Conservation (phyloP, 1,140 invertebrate genomes). For the Zaprionus taronus region DNA sequence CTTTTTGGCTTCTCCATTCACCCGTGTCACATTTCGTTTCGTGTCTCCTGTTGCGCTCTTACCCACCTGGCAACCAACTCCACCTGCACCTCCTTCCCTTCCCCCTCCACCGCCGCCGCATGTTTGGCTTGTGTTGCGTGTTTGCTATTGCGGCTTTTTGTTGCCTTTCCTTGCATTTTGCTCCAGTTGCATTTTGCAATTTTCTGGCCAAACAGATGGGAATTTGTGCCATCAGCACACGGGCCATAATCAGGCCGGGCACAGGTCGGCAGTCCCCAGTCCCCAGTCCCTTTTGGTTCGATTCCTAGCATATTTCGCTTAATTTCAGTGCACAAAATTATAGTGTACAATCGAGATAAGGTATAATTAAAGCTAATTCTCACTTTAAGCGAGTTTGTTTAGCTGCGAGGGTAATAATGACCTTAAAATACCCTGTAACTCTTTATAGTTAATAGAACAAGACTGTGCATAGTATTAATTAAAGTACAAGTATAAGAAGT, state of each 20-base stretch:
- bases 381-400: background rate
- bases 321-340: background rate
- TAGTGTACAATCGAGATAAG: background rate
- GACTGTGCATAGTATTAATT: no score
- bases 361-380: background rate
- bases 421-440: background rate
- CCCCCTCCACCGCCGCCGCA: background rate
- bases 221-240: constrained; percentile 2
- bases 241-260: background rate
- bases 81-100: background rate
- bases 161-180: background rate
- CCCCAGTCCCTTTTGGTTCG: background rate
- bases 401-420: background rate
- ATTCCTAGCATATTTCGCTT: background rate
- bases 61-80: background rate
- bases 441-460: no score
- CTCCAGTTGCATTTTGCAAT: constrained; percentile 4
- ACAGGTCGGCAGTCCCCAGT: background rate
- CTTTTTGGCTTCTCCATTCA: constrained; percentile 6
- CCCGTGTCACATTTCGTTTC: background rate
- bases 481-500: no score
- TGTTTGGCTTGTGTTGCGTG: no score
- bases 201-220: background rate
- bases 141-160: no score
- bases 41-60: background rate